Conservation (phyloP, 2,797 vertebrate genomes). For the Oceanodroma leucorhoa region DNA sequence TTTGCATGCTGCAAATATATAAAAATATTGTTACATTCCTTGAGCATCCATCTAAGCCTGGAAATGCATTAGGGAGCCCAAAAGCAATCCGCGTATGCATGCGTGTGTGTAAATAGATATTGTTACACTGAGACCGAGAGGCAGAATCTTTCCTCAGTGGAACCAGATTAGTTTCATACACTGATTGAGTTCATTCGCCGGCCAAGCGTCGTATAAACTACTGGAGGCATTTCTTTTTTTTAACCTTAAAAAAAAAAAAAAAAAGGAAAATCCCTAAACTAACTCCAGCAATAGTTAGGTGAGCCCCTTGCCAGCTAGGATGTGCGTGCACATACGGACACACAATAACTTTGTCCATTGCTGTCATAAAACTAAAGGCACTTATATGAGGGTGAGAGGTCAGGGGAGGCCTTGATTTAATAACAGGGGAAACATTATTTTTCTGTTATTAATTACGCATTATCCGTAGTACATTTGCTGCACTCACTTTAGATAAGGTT, state of each 20-base stretch:
- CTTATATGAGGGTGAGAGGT: slow-evolving; percentile 72
- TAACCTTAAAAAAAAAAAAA: background rate
- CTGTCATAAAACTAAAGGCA: slow-evolving; percentile 74
- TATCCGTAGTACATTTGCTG: slow-evolving; percentile 59
- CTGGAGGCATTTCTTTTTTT: background rate
- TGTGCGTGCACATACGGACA: background rate
- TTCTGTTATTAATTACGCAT: slow-evolving; percentile 79
- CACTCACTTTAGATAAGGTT: slow-evolving; percentile 73
- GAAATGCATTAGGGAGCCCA: background rate
- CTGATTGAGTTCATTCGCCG: slow-evolving; percentile 62
- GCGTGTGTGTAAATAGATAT: background rate
- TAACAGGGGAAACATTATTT: slow-evolving; percentile 67
- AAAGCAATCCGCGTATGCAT: fast-evolving
- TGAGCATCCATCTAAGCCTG: background rate
- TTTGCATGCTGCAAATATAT: background rate
- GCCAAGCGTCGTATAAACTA: slow-evolving; percentile 49
- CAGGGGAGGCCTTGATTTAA: slow-evolving; percentile 58
- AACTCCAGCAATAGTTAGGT: slow-evolving; percentile 18
- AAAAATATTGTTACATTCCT: background rate
- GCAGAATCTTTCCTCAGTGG: slow-evolving; percentile 10
- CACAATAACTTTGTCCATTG: slow-evolving; percentile 31
- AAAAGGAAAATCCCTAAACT: background rate
- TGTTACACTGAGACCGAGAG: background rate
- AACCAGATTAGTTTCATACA: slow-evolving; percentile 33
- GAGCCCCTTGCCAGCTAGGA: background rate